Base-by-base conservation (phyloP, 1,140 invertebrate genomes). In the Agrypnia vestita region DNA sequence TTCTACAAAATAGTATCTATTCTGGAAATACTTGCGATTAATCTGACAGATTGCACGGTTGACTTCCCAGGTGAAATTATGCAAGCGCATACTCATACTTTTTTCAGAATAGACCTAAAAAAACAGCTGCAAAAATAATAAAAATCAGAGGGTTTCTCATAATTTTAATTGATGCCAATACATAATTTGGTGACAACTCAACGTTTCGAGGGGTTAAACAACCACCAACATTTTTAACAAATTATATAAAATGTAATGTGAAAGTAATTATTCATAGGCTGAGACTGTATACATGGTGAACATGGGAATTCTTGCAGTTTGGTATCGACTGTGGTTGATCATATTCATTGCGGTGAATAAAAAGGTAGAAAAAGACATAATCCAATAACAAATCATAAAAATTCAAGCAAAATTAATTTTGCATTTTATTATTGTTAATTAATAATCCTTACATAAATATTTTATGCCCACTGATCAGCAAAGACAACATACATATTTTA, bases 391-490 rank as follows among this genome's bases (percentile, higher is more conserved):
- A 79, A 76, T 79, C 72, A 76, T 77, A 78, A 64, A 71, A 75
- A 81, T 78, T 79, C 62, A 81, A 81, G 82, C 82, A 76, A 80
- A 80, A 81, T 72, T 76, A 56, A 76, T 81, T 83, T 83, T 83
- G 82, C 76, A 81, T 83, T 83, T 83, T 80, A 64, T 73, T 75
- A 78, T 80, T 80, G 56, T 79, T 83, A 73, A 73, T 75, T 71
- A 76, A 78, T 79, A 71, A 76, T 81, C 53, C 76, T 81, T 83
- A 83, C 79, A 81, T 83, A 81, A 79, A 83, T 76, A 80, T 64
- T 80, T 80, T 75, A 83, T 81, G 76, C 82, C 82, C 82, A 83
- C 77, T 83, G 82, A 83, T 83, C 82, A 83, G 82, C 80, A 81
- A 81, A 77, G 71, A 80, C 75, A 74, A 82, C 81, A 82, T 82